These are phyloP conservation scores for Vanacampus margaritifer DNA, from an alignment of 2,113 vertebrate genomes.

Conservation along the genomic window DNA sequence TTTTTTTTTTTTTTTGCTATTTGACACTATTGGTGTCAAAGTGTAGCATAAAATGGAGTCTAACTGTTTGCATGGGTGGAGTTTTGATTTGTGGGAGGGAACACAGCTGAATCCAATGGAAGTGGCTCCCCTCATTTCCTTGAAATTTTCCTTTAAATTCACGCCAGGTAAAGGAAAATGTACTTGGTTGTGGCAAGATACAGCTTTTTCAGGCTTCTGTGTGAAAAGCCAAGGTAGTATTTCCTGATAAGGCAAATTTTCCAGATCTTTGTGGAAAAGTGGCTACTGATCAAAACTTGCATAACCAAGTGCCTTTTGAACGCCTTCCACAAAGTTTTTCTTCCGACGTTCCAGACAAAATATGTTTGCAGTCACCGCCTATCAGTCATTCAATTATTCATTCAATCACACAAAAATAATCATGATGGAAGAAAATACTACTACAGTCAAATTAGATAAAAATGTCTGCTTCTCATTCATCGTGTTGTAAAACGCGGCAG, in stretches of 20 bases:
- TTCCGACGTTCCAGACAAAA: slow-evolving; percentile 14
- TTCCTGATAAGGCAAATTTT: background rate
- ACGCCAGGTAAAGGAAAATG: too few relatives aligned
- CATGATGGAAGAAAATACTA: slow-evolving; percentile 29
- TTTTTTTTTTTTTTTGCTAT: too few relatives aligned
- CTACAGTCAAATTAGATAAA: slow-evolving; percentile 28
- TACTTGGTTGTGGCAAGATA: background rate
- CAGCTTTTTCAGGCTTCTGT: background rate
- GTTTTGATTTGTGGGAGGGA: too few relatives aligned
- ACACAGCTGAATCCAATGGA: too few relatives aligned
- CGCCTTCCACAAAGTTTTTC: background rate
- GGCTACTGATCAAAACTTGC: background rate
- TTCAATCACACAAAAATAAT: slow-evolving; percentile 13
- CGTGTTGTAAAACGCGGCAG: slow-evolving; percentile 34
- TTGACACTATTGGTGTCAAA: too few relatives aligned
- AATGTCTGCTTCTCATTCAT: slow-evolving; percentile 48
- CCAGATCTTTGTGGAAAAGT: background rate
- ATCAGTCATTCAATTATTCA: slow-evolving; percentile 14
- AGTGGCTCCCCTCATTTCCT: too few relatives aligned
- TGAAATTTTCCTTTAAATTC: too few relatives aligned
- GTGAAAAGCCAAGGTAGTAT: background rate
- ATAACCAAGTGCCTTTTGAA: background rate
- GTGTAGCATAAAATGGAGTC: too few relatives aligned
- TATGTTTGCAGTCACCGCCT: slow-evolving; percentile 9
- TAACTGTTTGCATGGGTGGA: too few relatives aligned